Evolutionary conservation across 53 echinoderm and acorn worm species (phyloP).

Genomic region (Apostichopus leukothele): DNA sequence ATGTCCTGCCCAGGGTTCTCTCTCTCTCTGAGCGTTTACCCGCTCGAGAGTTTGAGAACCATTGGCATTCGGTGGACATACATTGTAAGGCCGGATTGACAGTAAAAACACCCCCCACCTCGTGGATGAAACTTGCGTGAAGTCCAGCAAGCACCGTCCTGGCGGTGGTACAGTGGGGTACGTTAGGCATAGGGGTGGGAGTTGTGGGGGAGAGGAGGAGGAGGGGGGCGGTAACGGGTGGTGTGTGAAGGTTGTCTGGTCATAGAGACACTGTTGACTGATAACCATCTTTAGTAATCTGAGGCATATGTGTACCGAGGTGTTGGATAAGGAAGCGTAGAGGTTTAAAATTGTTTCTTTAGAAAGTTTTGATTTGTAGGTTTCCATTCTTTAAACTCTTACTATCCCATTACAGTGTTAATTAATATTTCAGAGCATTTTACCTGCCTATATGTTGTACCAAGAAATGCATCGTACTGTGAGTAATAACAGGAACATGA

Average conservation of each 20-base stretch:
- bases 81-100: constrained; percentile 99
- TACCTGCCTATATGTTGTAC: too few relatives aligned
- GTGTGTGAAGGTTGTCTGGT: constrained; percentile 49
- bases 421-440: too few relatives aligned
- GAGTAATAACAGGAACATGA: too few relatives aligned
- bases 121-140: constrained; percentile 24
- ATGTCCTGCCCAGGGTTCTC: constrained; percentile 35
- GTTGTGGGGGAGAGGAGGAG: constrained; percentile 60
- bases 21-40: constrained; percentile 16
- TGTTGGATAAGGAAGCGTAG: too few relatives aligned
- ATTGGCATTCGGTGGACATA: constrained; percentile 17
- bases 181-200: constrained; percentile 53
- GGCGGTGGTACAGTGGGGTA: constrained; percentile 37
- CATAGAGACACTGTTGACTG: constrained; percentile 25
- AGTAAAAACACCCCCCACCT: constrained; percentile 50
- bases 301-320: not conserved
- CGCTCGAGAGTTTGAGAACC: not conserved
- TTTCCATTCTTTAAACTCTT: too few relatives aligned
- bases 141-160: constrained; percentile 13
- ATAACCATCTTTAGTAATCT: constrained; percentile 45
- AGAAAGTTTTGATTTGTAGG: too few relatives aligned
- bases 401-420: too few relatives aligned
- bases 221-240: constrained; percentile 32
- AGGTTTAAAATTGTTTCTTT: too few relatives aligned
- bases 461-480: too few relatives aligned